These are phyloP conservation scores for Halyomorpha halys DNA, from an alignment of 1,140 invertebrate species.

Conservation along the genomic window DNA sequence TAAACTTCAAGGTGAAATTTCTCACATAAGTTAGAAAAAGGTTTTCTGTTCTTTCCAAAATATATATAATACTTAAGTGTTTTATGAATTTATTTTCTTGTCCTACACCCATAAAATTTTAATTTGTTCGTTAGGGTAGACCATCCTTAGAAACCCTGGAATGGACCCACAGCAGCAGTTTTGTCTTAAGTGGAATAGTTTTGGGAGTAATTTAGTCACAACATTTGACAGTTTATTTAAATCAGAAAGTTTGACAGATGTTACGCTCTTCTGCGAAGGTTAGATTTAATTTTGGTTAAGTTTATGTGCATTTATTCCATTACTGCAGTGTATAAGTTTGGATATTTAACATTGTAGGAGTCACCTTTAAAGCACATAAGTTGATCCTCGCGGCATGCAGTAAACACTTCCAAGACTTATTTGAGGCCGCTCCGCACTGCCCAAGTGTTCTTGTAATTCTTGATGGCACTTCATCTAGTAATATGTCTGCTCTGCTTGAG, in stretches of 20 bases:
- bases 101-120: too few species aligned
- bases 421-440: conserved; percentile 73
- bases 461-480: conserved; percentile 74
- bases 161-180: conserved; percentile 84
- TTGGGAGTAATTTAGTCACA: conserved; percentile 75
- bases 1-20: too few species aligned
- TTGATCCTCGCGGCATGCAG: conserved; percentile 86
- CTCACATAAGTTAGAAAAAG: too few species aligned
- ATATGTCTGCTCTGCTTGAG: conserved; percentile 80
- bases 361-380: conserved; percentile 82
- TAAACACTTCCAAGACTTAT: conserved; percentile 85
- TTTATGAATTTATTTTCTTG: too few species aligned
- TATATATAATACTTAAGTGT: too few species aligned
- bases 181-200: conserved; percentile 86
- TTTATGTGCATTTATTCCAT: not conserved
- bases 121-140: conserved; percentile 29
- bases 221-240: conserved; percentile 80
- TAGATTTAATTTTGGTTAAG: not conserved
- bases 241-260: conserved; percentile 79
- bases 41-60: too few species aligned
- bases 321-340: not conserved
- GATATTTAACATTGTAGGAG: conserved; percentile 49
- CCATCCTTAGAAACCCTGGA: conserved; percentile 44
- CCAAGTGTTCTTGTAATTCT: conserved; percentile 74
- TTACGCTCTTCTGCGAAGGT: conserved; percentile 84